Conservation (phyloP, 2,113 vertebrate genomes). For the Abramis brama region DNA sequence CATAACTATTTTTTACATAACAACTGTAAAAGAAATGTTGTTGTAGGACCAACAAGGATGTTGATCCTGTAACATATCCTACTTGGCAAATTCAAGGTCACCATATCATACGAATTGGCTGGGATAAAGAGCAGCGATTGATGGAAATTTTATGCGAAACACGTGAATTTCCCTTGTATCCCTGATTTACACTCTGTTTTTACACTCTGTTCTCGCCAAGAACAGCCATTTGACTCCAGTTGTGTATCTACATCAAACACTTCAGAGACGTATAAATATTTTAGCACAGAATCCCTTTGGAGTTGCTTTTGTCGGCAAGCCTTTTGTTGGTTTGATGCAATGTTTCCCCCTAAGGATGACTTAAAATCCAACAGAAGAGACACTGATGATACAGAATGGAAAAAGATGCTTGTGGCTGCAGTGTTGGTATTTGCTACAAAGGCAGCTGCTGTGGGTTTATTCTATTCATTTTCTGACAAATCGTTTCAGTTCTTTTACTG, state of each 20-base stretch:
- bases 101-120: not conserved
- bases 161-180: constrained; percentile 22
- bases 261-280: constrained; percentile 66
- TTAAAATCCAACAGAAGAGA: constrained; percentile 47
- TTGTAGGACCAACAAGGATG: not conserved
- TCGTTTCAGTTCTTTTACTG: not conserved
- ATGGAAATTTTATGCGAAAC: not conserved
- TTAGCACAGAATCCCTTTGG: constrained; percentile 60
- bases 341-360: constrained; percentile 51
- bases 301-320: constrained; percentile 52
- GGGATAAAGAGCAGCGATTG: not conserved
- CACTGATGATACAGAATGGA: constrained; percentile 5
- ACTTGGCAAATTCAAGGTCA: not conserved
- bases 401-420: constrained; percentile 2
- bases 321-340: constrained; percentile 53
- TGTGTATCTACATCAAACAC: constrained; percentile 59
- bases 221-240: constrained; percentile 28
- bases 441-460: not conserved
- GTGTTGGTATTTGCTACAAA: not conserved
- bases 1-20: no score
- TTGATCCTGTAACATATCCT: not conserved
- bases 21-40: not conserved
- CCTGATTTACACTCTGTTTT: constrained; percentile 33
- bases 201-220: constrained; percentile 31
- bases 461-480: not conserved